Base-by-base conservation (phyloP, 2,797 vertebrate genomes). In the Petrocephalus schoutedeni region DNA sequence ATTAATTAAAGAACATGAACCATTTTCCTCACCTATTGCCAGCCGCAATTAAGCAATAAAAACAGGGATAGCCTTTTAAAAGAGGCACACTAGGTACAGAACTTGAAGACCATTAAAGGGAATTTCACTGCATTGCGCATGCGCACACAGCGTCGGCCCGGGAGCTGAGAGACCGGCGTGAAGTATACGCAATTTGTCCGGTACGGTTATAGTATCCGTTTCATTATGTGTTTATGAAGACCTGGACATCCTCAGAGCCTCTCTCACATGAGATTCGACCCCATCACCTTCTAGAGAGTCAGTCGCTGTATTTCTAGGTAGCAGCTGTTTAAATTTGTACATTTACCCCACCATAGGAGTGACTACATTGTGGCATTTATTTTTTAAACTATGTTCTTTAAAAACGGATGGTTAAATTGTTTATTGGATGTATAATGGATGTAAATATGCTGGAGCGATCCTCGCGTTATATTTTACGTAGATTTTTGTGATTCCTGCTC, bases 21-120 rank as follows among this genome's bases (percentile, higher is more conserved):
- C 80, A 80, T 82, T 23, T 53, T 36, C 67, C 28, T 41, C 45
- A 49, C 86, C 51, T 53, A 77, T 88, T 92, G 90, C 88, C 88
- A 90, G 90, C 92, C 92, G 92, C 93, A 94, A 95, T 95, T 93
- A 94, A 93, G 89, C 93, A 90, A 91, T 95, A 94, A 94, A 94
- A 92, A 92, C 92, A 91, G 89, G 91, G 89, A 85, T 87, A 84
- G 87, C 41, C 88, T 36, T 21, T 74, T 54, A 86, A 57, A 87
- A 28, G 28, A 57, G 10, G 83, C 32, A 49, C 61, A 88, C 85
- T 41, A 59, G 61, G 5, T n/a, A 45, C 3, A 1, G 41, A 85
- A 53, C 21, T 85, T 74, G 41, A 67, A 86, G 64, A 61, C 87
- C 82, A 64, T 80, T 86, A 88, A 84, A 59, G 87, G 56, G 54